Percentiles rank a stretch among this genome's conserved stretches.
phyloP scores from a whole-genome alignment of 1,140 invertebrate species.

The Euwallacea fornicatus region DNA sequence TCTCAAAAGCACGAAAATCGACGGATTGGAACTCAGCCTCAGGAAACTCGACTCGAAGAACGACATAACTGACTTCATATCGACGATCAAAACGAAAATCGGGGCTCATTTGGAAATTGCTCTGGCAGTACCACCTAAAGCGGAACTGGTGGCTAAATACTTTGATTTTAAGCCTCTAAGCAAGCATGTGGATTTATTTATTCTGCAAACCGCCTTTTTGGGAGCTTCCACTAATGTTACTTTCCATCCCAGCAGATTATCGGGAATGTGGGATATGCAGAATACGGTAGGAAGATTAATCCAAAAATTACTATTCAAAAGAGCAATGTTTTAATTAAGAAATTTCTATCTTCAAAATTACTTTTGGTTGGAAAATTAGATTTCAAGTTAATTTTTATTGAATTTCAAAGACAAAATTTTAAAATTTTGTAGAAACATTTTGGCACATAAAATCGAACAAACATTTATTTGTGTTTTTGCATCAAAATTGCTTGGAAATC shows the following conservation, averaged over 20 bases:
- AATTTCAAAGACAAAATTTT: too few species aligned
- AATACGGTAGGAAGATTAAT: conserved; percentile 64
- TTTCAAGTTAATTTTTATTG: too few species aligned
- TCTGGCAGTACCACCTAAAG: conserved; percentile 62
- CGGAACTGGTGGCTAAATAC: conserved; percentile 68
- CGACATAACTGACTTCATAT: conserved; percentile 60
- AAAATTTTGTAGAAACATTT: too few species aligned
- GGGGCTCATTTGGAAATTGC: conserved; percentile 60
- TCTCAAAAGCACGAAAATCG: conserved; percentile 59
- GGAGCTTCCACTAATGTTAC: conserved; percentile 65
- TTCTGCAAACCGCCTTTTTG: conserved; percentile 70
- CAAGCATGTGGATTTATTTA: conserved; percentile 66
- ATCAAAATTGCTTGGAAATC: too few species aligned
- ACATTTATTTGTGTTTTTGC: too few species aligned
- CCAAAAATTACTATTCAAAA: too few species aligned
- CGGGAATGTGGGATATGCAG: conserved; percentile 76
- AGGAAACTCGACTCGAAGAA: conserved; percentile 60
- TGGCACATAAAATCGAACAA: too few species aligned
- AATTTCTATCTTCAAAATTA: too few species aligned
- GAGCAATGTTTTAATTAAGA: too few species aligned
- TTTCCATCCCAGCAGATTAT: conserved; percentile 74
- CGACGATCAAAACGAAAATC: conserved; percentile 60
- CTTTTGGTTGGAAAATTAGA: too few species aligned
- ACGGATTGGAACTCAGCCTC: conserved; percentile 68
- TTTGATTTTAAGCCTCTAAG: conserved; percentile 67